These are phyloP conservation scores for Bombyx huttoni DNA, from an alignment of 2,888 invertebrate genomes.

Conservation along the genomic window DNA sequence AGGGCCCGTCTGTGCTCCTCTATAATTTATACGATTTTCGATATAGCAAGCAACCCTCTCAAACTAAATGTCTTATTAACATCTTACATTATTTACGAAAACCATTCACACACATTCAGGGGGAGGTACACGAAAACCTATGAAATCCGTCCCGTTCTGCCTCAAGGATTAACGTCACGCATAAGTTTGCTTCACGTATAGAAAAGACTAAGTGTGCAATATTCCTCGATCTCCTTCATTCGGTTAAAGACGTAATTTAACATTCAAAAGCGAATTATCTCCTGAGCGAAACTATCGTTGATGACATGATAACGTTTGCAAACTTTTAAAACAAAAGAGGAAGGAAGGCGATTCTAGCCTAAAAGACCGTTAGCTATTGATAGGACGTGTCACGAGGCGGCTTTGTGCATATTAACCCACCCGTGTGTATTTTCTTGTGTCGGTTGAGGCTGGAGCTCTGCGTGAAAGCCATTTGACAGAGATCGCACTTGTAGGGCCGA, in stretches of 20 bases:
- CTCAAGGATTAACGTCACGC: constrained; percentile 49
- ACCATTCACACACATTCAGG: constrained; percentile 63
- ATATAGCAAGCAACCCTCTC: constrained; percentile 61
- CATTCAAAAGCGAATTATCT: constrained; percentile 17
- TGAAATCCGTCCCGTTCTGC: constrained; percentile 47
- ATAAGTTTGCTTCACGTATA: constrained; percentile 40
- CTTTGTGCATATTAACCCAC: constrained; percentile 53
- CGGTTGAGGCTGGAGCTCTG: constrained; percentile 81
- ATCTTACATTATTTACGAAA: constrained; percentile 35
- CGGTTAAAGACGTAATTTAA: too few species aligned
- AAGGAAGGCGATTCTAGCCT: constrained; percentile 2
- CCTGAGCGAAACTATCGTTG: constrained; percentile 57
- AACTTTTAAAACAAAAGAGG: constrained; percentile 11
- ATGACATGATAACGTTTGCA: constrained; percentile 31
- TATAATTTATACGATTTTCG: constrained; percentile 69
- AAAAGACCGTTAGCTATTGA: constrained; percentile 4
- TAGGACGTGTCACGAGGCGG: constrained; percentile 31
- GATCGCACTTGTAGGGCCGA: constrained; percentile 77
- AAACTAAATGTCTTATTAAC: constrained; percentile 37
- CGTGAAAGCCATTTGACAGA: constrained; percentile 79
- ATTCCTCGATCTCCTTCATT: constrained; percentile 53
- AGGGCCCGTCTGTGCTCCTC: constrained; percentile 74
- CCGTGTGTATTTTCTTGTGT: constrained; percentile 79
- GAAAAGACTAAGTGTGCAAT: constrained; percentile 71
- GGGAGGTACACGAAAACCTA: constrained; percentile 53